Evolutionary conservation across 2,888 invertebrate genomes (phyloP).

Genomic region (Deilephila porcellus): DNA sequence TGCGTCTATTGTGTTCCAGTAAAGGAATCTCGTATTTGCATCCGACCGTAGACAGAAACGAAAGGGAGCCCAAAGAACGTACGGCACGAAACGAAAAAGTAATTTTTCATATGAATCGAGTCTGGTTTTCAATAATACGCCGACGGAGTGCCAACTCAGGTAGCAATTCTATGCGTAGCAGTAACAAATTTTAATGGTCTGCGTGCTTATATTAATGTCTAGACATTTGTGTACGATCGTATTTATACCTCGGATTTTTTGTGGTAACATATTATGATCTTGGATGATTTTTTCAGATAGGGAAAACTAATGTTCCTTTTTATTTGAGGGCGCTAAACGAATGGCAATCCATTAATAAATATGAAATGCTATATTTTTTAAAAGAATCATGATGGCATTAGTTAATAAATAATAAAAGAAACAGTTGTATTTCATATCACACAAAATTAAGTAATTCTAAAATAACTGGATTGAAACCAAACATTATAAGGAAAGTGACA

Average conservation of each 20-base stretch:
- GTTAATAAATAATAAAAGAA: too few relatives aligned
- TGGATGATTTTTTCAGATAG: too few relatives aligned
- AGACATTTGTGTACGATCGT: background rate
- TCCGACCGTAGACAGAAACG: conserved; percentile 62
- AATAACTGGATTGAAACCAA: too few relatives aligned
- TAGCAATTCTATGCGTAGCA: conserved; percentile 43
- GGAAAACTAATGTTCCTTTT: too few relatives aligned
- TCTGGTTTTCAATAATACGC: conserved; percentile 69
- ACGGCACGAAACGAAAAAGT: conserved; percentile 66
- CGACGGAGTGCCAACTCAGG: conserved; percentile 44
- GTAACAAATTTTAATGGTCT: conserved; percentile 48
- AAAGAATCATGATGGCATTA: too few relatives aligned
- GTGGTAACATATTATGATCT: background rate
- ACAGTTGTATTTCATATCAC: too few relatives aligned
- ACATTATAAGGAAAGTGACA: too few relatives aligned
- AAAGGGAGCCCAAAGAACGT: conserved; percentile 58
- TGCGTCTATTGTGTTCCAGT: conserved; percentile 71
- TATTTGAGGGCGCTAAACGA: too few relatives aligned
- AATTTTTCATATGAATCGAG: conserved; percentile 72
- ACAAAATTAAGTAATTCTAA: too few relatives aligned
- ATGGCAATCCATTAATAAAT: too few relatives aligned
- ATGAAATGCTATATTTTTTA: too few relatives aligned
- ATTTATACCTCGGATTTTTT: background rate
- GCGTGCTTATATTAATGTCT: conserved; percentile 26
- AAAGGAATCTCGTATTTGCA: conserved; percentile 77